Base-by-base conservation (phyloP, 2,797 vertebrate genomes). In the Pseudopleuronectes americanus region DNA sequence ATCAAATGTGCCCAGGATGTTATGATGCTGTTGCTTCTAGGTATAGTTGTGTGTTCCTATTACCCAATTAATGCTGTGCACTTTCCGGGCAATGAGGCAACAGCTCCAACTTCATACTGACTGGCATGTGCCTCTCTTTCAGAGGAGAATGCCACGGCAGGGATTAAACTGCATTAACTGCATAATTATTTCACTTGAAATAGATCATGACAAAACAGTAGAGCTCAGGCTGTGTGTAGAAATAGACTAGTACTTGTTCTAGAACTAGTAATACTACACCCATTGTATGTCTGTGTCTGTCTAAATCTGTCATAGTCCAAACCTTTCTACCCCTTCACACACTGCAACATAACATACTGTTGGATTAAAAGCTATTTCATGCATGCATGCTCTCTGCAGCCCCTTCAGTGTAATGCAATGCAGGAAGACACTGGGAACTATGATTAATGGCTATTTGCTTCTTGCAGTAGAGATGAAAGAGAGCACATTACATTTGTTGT, bases 161-260 rank as follows among this genome's bases (percentile, higher is more conserved):
- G 84, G 87, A 90, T 86, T 91, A 90, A 93, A 91, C 90, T 86
- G 79, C 81, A 91, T 92, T 92, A 88, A 84, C 62, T 31, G 64
- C 79, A 72, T 89, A 91, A 92, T 90, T 90, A 90, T 92, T 90
- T 90, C 83, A 81, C 70, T 79, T 83, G 68, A 86, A 90, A 89
- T 87, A 72, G 83, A 90, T 92, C 81, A 81, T 80, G 73, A 86
- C 75, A 83, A 83, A 79, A 65, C 91, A 90, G 84, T 56, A 78
- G 64, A 53, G 71, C 75, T 87, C 78, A 68, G 33, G 43, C 47
- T 59, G 22, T 64, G 74, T 79, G 70, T 69, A 72, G 65, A 70
- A 78, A 78, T 80, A 57, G 31, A 86, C 38, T 47, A 45, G 36
- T 21, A 55, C 16, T 31, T 12, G 19, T 47, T 48, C 17, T 66